These are phyloP conservation scores for Dolichopus griseipennis DNA, from an alignment of 2,888 invertebrate species.

Conservation along the genomic window DNA sequence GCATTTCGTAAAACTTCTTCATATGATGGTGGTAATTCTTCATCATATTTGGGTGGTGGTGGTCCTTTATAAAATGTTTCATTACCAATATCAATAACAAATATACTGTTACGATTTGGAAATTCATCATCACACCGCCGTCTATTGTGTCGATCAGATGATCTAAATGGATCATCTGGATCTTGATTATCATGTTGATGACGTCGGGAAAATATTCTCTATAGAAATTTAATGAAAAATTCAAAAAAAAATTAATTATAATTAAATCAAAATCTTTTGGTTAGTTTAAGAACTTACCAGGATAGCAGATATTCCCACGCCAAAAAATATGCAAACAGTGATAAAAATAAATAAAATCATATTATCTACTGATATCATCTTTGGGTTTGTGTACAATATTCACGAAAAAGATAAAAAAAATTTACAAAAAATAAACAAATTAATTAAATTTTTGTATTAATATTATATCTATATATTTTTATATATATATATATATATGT, in stretches of 20 bases:
- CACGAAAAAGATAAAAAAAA: no score
- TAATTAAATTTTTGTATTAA: no score
- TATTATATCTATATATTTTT: no score
- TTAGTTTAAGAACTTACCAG: background rate
- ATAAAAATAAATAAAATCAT: background rate
- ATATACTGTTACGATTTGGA: background rate
- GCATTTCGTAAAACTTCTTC: background rate
- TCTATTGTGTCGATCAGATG: background rate
- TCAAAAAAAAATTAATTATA: background rate
- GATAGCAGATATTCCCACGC: background rate
- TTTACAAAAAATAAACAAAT: no score
- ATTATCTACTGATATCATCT: background rate
- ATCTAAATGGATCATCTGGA: background rate
- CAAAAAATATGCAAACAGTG: background rate
- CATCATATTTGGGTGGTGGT: background rate
- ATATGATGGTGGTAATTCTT: slow-evolving; percentile 1
- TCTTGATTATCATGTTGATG: background rate
- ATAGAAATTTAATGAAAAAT: background rate
- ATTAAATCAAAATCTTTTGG: background rate
- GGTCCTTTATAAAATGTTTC: background rate
- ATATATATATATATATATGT: no score
- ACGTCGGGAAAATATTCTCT: background rate
- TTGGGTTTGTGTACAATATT: background rate
- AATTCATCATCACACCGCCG: no score
- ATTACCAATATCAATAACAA: background rate